Evolutionary conservation across 1,140 invertebrate species (phyloP), one percentile per base, ranked within the genome.

Genomic region (Anadara kagoshimensis): DNA sequence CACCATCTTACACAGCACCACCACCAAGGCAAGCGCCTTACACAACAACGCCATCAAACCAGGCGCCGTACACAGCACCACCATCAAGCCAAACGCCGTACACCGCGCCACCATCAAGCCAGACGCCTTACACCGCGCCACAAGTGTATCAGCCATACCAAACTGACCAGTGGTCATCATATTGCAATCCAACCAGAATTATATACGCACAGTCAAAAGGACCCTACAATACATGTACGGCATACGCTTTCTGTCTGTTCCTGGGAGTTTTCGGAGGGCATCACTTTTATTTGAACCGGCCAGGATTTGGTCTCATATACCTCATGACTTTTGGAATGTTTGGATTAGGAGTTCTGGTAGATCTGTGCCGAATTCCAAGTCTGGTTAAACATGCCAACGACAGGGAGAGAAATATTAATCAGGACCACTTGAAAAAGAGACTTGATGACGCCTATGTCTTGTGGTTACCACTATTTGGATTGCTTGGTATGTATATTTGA

Each of bases 301-400:
- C 73, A 22, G 59, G 66, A 29, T 75, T 69, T 49, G 73, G 73
- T 44, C 20, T 75, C 7, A 43, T 75, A 5, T 75, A 75, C 51
- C 69, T 75, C 54, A 69, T 75, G 26, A 75, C 73, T 0, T 75
- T 75, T 11, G 73, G 73, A 26, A 36, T 75, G 20, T 20, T 69
- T 14, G 84, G 84, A 8, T 64, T 68, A 16, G 84, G 84, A 7
- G 80, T 71, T 22, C 44, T 86, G 0, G 49, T 86, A 14, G 84
- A 86, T 67, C 47, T 70, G 66, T 78, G 83, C 51, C 65, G 83
- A 2, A 69, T 84, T 24, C 80, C 83, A 18, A 78, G 49, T 36
- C 64, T 86, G 5, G 84, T 86, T 14, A 70, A 54, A 24, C 54
- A 76, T 22, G 77, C 78, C 11, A 86, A 84, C 62, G 70, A 76